These are phyloP conservation scores for Macroglossus sobrinus DNA, from an alignment of 2,113 vertebrate genomes.

Conservation along the genomic window DNA sequence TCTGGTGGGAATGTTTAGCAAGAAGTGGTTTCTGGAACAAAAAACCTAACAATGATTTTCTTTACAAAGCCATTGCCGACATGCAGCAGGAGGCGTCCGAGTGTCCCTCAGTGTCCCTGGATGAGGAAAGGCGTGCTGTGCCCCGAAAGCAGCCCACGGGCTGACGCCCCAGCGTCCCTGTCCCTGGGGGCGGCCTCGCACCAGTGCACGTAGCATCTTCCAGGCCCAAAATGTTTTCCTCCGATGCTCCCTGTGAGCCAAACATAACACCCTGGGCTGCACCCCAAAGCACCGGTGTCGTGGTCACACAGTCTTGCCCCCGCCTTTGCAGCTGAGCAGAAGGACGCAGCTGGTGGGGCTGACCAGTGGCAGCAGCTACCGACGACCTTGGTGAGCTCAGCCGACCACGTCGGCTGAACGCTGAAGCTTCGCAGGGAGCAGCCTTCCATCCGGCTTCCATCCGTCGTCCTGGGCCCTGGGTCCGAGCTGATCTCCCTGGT, in stretches of 20 bases:
- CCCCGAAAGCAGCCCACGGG: not conserved
- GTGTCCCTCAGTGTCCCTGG: not conserved
- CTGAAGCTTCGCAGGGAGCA: not conserved
- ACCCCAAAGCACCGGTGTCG: not conserved
- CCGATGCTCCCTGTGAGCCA: not conserved
- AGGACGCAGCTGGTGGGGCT: not conserved
- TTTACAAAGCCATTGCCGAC: not conserved
- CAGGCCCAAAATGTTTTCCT: not conserved
- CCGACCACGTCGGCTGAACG: not conserved
- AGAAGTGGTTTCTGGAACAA: not conserved
- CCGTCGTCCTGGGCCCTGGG: not conserved
- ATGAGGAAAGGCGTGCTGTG: not conserved
- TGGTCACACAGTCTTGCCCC: not conserved
- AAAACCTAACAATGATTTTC: not conserved
- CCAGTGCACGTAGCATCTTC: not conserved
- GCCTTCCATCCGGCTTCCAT: not conserved
- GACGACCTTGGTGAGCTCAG: not conserved
- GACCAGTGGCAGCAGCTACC: not conserved
- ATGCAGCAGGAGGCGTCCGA: rapidly evolving
- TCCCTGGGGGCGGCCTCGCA: rapidly evolving
- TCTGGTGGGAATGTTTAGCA: not conserved
- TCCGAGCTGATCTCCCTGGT: not conserved
- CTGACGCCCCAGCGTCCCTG: rapidly evolving
- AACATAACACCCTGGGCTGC: not conserved
- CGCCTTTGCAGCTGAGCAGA: not conserved